A percentile compares a stretch with the other conserved stretches of the same genome.
phyloP scores from a whole-genome alignment of 64 coral and sea anemone species.

The Stichodactyla helianthus region DNA sequence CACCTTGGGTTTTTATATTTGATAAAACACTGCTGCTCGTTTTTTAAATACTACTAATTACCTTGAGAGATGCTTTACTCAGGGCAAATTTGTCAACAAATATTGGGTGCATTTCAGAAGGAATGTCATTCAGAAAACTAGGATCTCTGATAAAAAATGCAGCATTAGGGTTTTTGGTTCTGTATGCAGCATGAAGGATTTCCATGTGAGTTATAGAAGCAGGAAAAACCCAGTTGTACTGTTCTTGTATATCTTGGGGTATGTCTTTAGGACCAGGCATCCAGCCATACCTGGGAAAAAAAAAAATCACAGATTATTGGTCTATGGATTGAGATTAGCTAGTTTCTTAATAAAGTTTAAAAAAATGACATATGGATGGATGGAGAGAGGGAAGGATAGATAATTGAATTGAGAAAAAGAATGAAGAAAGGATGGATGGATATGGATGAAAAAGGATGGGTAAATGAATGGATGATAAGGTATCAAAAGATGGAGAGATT shows the following conservation, averaged over 20 bases:
- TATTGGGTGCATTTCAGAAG: slow-evolving; percentile 38
- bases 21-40: too few species aligned
- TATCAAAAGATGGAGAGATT: neutral
- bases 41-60: too few species aligned
- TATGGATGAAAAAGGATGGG: neutral
- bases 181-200: slow-evolving; percentile 76
- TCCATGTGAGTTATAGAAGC: slow-evolving; percentile 88
- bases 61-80: slow-evolving; percentile 52
- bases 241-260: slow-evolving; percentile 56
- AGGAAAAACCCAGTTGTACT: slow-evolving; percentile 75
- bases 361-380: too few species aligned
- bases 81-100: slow-evolving; percentile 59
- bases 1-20: too few species aligned
- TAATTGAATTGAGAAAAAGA: neutral
- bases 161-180: slow-evolving; percentile 66
- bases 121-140: slow-evolving; percentile 56
- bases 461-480: neutral
- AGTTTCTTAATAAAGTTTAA: too few species aligned
- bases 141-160: slow-evolving; percentile 61
- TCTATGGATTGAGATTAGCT: neutral
- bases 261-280: slow-evolving; percentile 55
- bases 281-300: slow-evolving; percentile 76
- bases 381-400: neutral
- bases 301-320: neutral
- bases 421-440: neutral